Evolutionary conservation across 2,113 vertebrate species (phyloP), one percentile per base, ranked within the genome.

Genomic region (Butorides virescens): DNA sequence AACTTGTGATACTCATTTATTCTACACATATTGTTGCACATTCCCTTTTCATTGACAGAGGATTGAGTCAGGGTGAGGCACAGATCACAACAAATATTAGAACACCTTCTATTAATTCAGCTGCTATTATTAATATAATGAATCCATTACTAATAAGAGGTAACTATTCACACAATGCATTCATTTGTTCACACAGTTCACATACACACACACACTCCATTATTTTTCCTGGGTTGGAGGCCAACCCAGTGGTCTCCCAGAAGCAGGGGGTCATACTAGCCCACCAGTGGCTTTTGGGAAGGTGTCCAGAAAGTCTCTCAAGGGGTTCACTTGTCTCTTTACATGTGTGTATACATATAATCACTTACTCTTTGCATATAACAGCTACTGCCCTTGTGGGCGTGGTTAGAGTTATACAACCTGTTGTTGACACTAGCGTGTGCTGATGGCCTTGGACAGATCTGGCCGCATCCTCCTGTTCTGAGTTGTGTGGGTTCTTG

Each of bases 401-500:
- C 2, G 1, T 7, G 7, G 46, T 30, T 44, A 25, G 68, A n/a
- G 27, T 16, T 68, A 11, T 27, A 10, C 46, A 78, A 11, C 16
- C 39, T 52, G 22, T 11, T 46, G 58, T 8, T 84, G 78, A 9
- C 23, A 6, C 13, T 5, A 34, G 29, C 5, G 2, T 1, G 8
- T 42, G 61, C 73, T 71, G 44, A 46, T 73, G 65, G 4, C 49
- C 32, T 53, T 39, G 67, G 16, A 4, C 30, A 39, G 50, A 34
- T 39, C 13, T 70, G 52, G 7, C 49, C 0, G 4, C 36, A 55
- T 37, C 9, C 61, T 70, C 70, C 55, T 63, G 4, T 46, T 58
- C 66, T 14, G 29, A 32, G 27, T 1, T 1, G 0, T 8, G 13
- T 3, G 55, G 3, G 6, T 34, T 67, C 75, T 42, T 62, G 56